These are phyloP conservation scores for Harmothoe impar DNA, from an alignment of 2,888 invertebrate genomes.

Conservation along the genomic window DNA sequence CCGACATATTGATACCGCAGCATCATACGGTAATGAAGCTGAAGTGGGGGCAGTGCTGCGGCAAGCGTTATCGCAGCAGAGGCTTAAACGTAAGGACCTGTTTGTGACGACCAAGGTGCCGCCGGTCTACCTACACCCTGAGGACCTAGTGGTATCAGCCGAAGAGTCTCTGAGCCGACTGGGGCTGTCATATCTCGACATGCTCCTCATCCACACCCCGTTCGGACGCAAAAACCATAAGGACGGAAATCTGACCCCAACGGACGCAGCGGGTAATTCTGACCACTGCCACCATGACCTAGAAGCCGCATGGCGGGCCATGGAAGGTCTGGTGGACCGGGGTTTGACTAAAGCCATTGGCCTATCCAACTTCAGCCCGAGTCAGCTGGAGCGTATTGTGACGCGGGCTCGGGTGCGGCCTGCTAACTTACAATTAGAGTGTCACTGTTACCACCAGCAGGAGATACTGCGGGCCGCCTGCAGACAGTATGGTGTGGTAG, in stretches of 20 bases:
- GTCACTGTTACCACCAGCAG: constrained; percentile 57
- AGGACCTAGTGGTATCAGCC: background rate
- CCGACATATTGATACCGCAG: constrained; percentile 60
- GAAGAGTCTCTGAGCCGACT: constrained; percentile 38
- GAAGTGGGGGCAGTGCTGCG: constrained; percentile 5
- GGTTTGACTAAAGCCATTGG: constrained; percentile 48
- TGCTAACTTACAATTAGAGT: constrained; percentile 54
- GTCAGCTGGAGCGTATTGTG: constrained; percentile 46
- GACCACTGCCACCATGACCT: constrained; percentile 48
- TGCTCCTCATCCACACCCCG: constrained; percentile 55
- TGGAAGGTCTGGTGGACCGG: constrained; percentile 46
- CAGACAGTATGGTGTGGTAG: background rate
- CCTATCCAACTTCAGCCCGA: constrained; percentile 46
- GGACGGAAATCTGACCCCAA: constrained; percentile 44
- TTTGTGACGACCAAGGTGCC: constrained; percentile 62
- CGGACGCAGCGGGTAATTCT: background rate
- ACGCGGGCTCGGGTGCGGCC: constrained; percentile 24
- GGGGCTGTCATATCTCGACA: constrained; percentile 47
- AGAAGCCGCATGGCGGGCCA: background rate
- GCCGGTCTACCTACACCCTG: constrained; percentile 30
- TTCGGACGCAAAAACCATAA: constrained; percentile 45
- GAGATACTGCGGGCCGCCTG: background rate
- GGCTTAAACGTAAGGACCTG: constrained; percentile 19
- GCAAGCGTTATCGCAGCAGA: background rate
- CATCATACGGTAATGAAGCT: constrained; percentile 21